Base-by-base conservation (phyloP, 1,140 invertebrate genomes). In the Zaprionus kolodkinae region DNA sequence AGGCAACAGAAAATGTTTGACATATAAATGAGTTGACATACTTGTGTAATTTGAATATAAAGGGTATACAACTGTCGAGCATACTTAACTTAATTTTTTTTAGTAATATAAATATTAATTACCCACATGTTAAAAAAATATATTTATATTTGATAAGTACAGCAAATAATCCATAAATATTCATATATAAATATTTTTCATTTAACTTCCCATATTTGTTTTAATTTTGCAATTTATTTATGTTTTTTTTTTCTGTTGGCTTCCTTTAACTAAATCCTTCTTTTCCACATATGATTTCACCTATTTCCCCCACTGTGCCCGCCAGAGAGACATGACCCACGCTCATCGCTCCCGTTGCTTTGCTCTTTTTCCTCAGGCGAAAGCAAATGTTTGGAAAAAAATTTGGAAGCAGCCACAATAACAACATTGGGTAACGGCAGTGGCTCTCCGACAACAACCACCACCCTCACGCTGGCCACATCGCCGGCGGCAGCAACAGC, bases 301-400 rank as follows among this genome's bases (percentile, higher is more conserved):
- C n/a, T 40, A n/a, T 52, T 36, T 33, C 40, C 21, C 15, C 33
- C 30, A 63, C 60, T 40, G 54, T 52, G 9, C 35, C 7, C 12
- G 11, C 12, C 40, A 5, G n/a, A 45, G 45, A 50, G 45, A 50
- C 21, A 4, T 5, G n/a, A 66, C 27, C 27, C 11, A 15, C 33
- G 43, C 45, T 59, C 67, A 76, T 69, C 57, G 66, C 52, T 70
- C 7, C 40, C 12, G 36, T 12, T 45, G 43, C 50, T 66, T 33
- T 54, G 40, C 55, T 54, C 61, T 69, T 60, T 25, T 54, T 48
- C 55, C 55, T 7, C 66, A 92, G 91, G 91, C 81, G 91, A 91
- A 9, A 85, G 83, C 66, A 92, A 92, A 81, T 92, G 91, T 70
- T 85, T 92, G 80, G 91, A 92, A 76, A 92, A 92, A 67, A 91